Percentiles rank a stretch among this genome's conserved stretches.
Evolutionary conservation across 1,140 invertebrate species (phyloP).

Genomic region (Leptinotarsa lineolata): DNA sequence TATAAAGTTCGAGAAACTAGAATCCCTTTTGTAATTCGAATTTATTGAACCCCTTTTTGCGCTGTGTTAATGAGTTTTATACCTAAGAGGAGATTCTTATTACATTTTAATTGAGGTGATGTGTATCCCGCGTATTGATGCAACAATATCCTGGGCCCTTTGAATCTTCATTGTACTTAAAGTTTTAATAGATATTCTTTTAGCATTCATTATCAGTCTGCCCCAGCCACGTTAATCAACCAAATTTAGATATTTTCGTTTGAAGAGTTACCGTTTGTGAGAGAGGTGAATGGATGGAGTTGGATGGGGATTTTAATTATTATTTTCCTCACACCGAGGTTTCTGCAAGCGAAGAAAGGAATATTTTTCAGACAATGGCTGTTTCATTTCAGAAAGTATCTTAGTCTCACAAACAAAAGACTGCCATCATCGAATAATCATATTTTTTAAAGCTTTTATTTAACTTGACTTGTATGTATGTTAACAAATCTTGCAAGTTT

Average conservation of each 20-base stretch:
- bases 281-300: conserved; percentile 42
- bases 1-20: conserved; percentile 14
- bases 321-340: conserved; percentile 29
- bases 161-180: conserved; percentile 49
- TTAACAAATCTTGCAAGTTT: too few species aligned
- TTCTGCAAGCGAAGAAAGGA: too few species aligned
- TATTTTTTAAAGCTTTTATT: too few species aligned
- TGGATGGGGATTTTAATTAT: conserved; percentile 42
- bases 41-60: conserved; percentile 45
- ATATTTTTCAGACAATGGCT: too few species aligned
- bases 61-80: conserved; percentile 54
- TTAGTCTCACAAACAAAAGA: too few species aligned
- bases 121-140: conserved; percentile 51
- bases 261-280: conserved; percentile 40
- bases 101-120: conserved; percentile 56
- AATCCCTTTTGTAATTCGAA: conserved; percentile 42
- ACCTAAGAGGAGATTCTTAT: conserved; percentile 53
- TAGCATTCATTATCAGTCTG: conserved; percentile 54
- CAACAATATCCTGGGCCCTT: conserved; percentile 47
- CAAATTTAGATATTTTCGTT: conserved; percentile 51
- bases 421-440: too few species aligned
- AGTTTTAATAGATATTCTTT: conserved; percentile 57
- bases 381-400: too few species aligned
- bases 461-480: too few species aligned
- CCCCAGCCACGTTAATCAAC: conserved; percentile 51